Evolutionary conservation across 2,113 vertebrate species (phyloP).

Genomic region (Callionymus lyra): DNA sequence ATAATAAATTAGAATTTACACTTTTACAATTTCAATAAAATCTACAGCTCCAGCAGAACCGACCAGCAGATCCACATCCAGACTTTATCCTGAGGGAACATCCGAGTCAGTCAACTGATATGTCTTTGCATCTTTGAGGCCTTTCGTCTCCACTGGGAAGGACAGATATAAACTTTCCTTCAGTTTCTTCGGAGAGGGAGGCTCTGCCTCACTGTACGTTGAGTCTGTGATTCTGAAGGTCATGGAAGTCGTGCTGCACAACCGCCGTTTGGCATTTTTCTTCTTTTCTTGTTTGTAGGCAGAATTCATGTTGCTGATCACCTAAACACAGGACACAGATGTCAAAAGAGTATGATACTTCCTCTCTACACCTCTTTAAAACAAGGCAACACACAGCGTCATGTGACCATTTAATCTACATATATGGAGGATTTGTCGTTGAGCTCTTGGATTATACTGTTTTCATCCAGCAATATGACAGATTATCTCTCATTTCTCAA

Average conservation of each 20-base stretch:
- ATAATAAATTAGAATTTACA: too few species aligned
- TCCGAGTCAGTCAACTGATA: constrained; percentile 48
- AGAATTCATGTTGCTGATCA: constrained; percentile 73
- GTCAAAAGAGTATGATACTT: too few species aligned
- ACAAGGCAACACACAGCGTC: neutral
- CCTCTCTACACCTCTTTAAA: neutral
- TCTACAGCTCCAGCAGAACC: too few species aligned
- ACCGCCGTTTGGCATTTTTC: constrained; percentile 65
- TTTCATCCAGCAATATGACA: too few species aligned
- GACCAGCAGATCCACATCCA: too few species aligned
- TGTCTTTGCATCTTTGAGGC: constrained; percentile 45
- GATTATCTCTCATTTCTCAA: too few species aligned
- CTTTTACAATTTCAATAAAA: too few species aligned
- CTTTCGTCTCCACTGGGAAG: constrained; percentile 69
- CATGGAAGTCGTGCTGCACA: constrained; percentile 49
- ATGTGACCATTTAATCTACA: neutral
- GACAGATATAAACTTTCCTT: constrained; percentile 73
- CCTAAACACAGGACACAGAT: constrained; percentile 52
- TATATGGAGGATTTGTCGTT: too few species aligned
- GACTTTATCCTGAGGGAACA: constrained; percentile 35
- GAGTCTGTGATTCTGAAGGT: constrained; percentile 63
- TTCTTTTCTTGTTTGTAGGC: constrained; percentile 74
- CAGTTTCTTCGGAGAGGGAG: constrained; percentile 65
- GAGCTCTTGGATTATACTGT: too few species aligned
- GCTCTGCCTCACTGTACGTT: constrained; percentile 39